phyloP scores from a whole-genome alignment of 1,140 invertebrate species.

The Dendroctonus valens region DNA sequence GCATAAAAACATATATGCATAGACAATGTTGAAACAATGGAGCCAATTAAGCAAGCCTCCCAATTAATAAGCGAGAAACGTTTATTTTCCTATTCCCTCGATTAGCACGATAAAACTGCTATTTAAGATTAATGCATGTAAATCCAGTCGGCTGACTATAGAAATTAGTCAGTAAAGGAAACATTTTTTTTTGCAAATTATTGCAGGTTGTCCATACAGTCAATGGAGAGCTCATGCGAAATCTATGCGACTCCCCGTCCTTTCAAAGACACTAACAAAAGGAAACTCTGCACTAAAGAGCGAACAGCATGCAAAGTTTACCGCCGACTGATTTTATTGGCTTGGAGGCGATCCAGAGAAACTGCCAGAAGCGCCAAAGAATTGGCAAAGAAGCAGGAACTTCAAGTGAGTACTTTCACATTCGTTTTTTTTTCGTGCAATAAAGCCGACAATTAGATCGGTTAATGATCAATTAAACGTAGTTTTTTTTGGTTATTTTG shows the following conservation, averaged over 20 bases:
- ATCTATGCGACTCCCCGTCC: conserved; percentile 39
- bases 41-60: no score
- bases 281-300: conserved; percentile 28
- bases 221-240: conserved; percentile 7
- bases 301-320: conserved; percentile 28
- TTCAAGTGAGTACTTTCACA: conserved; percentile 2
- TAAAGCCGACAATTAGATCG: background rate
- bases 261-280: conserved; percentile 13
- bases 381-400: conserved; percentile 2
- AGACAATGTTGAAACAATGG: no score
- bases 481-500: no score
- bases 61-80: no score
- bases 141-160: no score
- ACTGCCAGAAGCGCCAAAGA: background rate
- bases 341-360: conserved; percentile 32
- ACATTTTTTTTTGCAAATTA: background rate
- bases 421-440: no score
- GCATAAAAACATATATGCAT: no score
- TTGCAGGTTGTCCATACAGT: background rate
- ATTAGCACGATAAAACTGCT: no score
- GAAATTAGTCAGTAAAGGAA: no score
- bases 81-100: no score
- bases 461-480: background rate
- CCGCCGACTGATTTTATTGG: conserved; percentile 31
- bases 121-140: no score